These are phyloP conservation scores for Philaenus spumarius DNA, from an alignment of 1,140 invertebrate genomes.

Conservation along the genomic window DNA sequence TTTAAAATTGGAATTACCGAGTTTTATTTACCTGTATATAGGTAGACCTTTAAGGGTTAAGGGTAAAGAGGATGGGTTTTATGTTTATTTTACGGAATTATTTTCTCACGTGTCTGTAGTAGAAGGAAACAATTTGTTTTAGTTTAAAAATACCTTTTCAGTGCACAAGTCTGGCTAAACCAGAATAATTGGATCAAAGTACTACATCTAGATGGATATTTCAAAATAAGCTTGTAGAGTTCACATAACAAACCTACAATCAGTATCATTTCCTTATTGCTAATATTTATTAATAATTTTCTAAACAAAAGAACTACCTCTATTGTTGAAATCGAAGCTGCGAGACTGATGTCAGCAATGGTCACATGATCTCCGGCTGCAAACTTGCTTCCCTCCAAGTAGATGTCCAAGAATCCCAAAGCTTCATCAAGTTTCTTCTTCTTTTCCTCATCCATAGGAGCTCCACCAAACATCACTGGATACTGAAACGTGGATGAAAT, in stretches of 20 bases:
- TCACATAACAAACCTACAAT: too few species aligned
- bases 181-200: neutral
- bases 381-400: constrained; percentile 56
- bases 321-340: constrained; percentile 53
- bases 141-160: neutral
- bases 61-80: too few species aligned
- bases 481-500: too few species aligned
- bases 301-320: constrained; percentile 43
- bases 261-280: neutral
- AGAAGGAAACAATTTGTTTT: neutral
- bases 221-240: neutral
- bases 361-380: constrained; percentile 61
- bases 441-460: constrained; percentile 54
- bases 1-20: too few species aligned
- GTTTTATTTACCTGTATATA: too few species aligned
- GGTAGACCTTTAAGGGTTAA: too few species aligned
- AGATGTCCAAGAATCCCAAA: constrained; percentile 56
- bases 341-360: constrained; percentile 59
- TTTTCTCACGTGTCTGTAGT: neutral
- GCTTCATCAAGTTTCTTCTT: constrained; percentile 53
- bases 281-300: too few species aligned
- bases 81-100: too few species aligned
- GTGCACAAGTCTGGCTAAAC: neutral
- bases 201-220: neutral
- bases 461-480: constrained; percentile 57